These are phyloP conservation scores for Neodon shergylaensis DNA, from an alignment of 2,113 vertebrate species.

Conservation along the genomic window DNA sequence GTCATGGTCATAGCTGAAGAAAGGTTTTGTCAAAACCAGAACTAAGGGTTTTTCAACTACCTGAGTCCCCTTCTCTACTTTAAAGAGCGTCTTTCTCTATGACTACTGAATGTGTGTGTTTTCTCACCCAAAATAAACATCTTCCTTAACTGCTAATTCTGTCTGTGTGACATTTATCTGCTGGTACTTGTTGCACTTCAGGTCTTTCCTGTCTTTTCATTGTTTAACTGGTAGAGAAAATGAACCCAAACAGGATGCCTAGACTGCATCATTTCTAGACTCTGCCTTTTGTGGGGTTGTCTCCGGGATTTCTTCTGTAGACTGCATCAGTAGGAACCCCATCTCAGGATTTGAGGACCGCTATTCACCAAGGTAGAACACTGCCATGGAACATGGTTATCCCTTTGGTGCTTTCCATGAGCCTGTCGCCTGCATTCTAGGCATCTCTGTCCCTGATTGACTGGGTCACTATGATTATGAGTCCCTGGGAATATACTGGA, in stretches of 20 bases:
- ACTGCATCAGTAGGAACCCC: not conserved
- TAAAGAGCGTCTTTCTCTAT: not conserved
- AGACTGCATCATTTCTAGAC: not conserved
- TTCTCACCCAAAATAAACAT: not conserved
- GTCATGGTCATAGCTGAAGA: not conserved
- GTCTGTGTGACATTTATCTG: not conserved
- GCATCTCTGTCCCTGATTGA: constrained; percentile 92
- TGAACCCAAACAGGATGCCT: not conserved
- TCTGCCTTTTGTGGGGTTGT: not conserved
- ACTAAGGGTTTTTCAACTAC: not conserved
- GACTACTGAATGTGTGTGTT: not conserved
- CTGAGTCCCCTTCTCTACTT: not conserved
- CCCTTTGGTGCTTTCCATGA: constrained; percentile 87
- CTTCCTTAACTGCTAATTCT: not conserved
- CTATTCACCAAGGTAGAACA: constrained; percentile 87
- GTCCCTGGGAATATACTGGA: constrained; percentile 93
- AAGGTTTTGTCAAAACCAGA: constrained; percentile 7
- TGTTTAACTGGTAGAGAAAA: not conserved
- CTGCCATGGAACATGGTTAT: constrained; percentile 91
- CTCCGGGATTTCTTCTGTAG: not conserved
- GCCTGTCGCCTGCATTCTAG: constrained; percentile 93
- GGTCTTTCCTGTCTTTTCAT: not conserved
- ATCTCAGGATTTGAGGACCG: not conserved
- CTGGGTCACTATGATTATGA: constrained; percentile 95
- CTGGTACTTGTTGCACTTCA: not conserved